Percentiles rank a stretch among this genome's conserved stretches.
Conservation (phyloP, 1,140 invertebrate species). For the Trichomalopsis sarcophagae region DNA sequence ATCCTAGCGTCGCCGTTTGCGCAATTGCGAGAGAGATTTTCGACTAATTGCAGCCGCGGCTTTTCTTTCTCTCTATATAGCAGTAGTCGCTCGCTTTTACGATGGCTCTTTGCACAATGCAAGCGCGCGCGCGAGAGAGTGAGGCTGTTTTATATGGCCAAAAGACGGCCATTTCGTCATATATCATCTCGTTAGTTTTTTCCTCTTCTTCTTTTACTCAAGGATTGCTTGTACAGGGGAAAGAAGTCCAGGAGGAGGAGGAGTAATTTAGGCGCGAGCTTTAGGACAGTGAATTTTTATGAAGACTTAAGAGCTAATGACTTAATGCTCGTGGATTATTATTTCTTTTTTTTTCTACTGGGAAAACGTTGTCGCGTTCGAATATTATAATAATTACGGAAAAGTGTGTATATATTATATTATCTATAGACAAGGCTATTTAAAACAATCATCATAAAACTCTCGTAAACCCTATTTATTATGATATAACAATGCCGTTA, state of each 20-base stretch:
- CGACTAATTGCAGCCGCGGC: conserved; percentile 18
- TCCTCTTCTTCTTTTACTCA: neutral
- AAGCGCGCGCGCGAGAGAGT: neutral
- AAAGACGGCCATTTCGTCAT: conserved; percentile 18
- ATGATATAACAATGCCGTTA: neutral
- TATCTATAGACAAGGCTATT: too few species aligned
- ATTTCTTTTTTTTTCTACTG: neutral
- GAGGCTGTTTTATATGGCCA: neutral
- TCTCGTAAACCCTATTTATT: neutral
- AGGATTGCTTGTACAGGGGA: neutral
- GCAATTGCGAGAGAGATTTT: neutral
- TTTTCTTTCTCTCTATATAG: neutral
- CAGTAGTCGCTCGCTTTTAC: conserved; percentile 20
- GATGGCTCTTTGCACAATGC: conserved; percentile 31
- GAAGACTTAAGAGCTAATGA: neutral
- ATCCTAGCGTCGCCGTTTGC: conserved; percentile 4
- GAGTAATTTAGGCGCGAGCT: neutral
- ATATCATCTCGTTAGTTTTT: conserved; percentile 7
- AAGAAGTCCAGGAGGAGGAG: neutral
- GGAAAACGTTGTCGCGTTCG: neutral
- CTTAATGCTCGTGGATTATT: neutral
- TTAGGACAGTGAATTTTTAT: neutral
- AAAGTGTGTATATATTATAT: neutral
- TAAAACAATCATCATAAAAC: neutral
- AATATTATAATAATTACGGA: neutral